Evolutionary conservation across 2,113 vertebrate genomes (phyloP), one percentile per base, ranked within the genome.

Genomic region (Raja brachyura): DNA sequence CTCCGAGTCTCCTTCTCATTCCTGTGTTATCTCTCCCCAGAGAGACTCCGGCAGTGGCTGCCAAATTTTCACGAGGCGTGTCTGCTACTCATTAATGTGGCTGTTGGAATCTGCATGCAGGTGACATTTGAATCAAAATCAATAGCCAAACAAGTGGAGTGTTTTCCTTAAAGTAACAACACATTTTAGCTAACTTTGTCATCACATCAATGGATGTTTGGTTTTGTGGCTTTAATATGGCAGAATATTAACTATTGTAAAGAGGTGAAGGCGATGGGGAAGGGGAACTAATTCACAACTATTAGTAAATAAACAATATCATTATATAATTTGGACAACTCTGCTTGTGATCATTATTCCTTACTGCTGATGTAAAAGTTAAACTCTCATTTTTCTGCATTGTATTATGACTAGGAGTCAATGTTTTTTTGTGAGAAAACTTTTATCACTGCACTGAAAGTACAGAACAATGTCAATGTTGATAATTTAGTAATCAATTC

Each of bases 401-500:
- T 88, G 59, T 28, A 5, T 88, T 88, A 88, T 88, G 83, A 88
- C 14, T 88, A 14, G 61, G 54, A 11, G 59, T 63, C 59, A 63
- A 63, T 88, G 59, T 63, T 31, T 63, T 48, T 48, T 33, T 39
- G 14, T 63, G 83, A 88, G 59, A 88, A 18, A 22, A 86, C 25
- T 13, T 59, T 14, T 59, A 86, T 86, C 10, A n/a, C 56, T 86
- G 81, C 11, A 86, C 81, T 86, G 81, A 61, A 86, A 61, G 56
- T 61, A 61, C 83, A 14, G n/a, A 88, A 88, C 83, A 88, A 63
- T 88, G 59, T 61, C 59, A 88, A 63, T 31, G 59, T 63, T 88
- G 59, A 63, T 88, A 88, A 88, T 63, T 5, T 18, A 61, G 63
- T 59, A 86, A 25, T 61, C 4, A 6, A 86, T 61, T 88, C 83